Conservation (phyloP, 2,888 invertebrate species). For the Cryptus viduatorius region DNA sequence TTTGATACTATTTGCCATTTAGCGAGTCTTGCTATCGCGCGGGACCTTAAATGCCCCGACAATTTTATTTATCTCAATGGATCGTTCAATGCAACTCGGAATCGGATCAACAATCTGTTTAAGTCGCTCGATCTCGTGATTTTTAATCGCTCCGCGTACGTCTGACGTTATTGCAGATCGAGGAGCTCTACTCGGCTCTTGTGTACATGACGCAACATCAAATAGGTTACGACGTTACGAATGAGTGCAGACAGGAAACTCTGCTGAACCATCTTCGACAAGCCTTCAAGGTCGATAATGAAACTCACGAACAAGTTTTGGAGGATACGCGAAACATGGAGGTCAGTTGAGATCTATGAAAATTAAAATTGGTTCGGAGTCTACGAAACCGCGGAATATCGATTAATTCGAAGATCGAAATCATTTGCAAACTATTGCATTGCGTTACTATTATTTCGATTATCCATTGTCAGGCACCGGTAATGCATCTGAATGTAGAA, state of each 20-base stretch:
- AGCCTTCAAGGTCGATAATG: conserved; percentile 92
- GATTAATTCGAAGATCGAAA: neutral
- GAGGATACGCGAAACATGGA: conserved; percentile 91
- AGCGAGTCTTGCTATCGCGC: conserved; percentile 11
- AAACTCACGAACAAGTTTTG: conserved; percentile 90
- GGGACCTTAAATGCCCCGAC: neutral
- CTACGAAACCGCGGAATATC: neutral
- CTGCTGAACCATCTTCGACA: conserved; percentile 92
- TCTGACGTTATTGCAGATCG: conserved; percentile 88
- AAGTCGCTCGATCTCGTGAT: conserved; percentile 15
- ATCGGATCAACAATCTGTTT: conserved; percentile 34
- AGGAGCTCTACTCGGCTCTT: conserved; percentile 94
- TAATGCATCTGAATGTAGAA: conserved; percentile 93
- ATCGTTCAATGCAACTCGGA: conserved; percentile 21
- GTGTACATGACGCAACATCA: conserved; percentile 94
- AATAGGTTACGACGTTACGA: conserved; percentile 91
- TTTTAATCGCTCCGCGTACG: conserved; percentile 55
- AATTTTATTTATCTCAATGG: conserved; percentile 9
- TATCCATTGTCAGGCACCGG: conserved; percentile 88
- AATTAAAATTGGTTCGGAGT: neutral
- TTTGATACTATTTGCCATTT: neutral
- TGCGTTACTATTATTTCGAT: neutral
- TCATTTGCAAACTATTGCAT: neutral
- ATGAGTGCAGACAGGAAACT: conserved; percentile 89
- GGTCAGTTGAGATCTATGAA: conserved; percentile 77